phyloP scores from a whole-genome alignment of 2,113 vertebrate genomes.

The Antechinus stuartii region DNA sequence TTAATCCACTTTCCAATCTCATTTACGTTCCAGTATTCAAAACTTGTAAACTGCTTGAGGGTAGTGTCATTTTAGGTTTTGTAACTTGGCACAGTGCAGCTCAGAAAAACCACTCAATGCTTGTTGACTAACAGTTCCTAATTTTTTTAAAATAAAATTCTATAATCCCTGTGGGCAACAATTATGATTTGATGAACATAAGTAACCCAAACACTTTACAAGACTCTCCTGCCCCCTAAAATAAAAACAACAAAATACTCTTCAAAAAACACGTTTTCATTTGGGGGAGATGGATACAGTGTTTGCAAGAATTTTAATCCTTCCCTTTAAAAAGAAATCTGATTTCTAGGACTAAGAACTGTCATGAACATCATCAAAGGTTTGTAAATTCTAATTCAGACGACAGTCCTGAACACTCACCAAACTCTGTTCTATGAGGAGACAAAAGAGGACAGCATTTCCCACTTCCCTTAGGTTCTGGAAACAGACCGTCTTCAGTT shows the following conservation, averaged over 20 bases:
- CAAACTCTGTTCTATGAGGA: constrained; percentile 93
- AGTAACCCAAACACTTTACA: neutral
- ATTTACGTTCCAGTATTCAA: neutral
- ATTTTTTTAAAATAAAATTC: neutral
- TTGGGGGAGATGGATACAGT: no score
- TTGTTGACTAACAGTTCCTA: neutral
- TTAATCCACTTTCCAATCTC: neutral
- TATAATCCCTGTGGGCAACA: no score
- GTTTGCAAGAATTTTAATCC: neutral
- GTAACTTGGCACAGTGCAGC: neutral
- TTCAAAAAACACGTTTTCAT: neutral
- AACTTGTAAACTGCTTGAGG: neutral
- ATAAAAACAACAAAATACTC: no score
- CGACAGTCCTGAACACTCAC: constrained; percentile 80
- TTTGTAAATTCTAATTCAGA: neutral
- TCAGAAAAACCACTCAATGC: neutral
- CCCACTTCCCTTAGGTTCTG: constrained; percentile 94
- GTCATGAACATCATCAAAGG: neutral
- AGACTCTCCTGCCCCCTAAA: neutral
- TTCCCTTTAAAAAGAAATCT: neutral
- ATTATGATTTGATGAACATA: neutral
- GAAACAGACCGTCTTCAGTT: constrained; percentile 93
- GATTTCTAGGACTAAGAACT: neutral
- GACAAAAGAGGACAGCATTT: constrained; percentile 92
- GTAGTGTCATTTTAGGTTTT: neutral